phyloP scores from a whole-genome alignment of 2,797 vertebrate genomes.

The Otolemur crassicaudatus region DNA sequence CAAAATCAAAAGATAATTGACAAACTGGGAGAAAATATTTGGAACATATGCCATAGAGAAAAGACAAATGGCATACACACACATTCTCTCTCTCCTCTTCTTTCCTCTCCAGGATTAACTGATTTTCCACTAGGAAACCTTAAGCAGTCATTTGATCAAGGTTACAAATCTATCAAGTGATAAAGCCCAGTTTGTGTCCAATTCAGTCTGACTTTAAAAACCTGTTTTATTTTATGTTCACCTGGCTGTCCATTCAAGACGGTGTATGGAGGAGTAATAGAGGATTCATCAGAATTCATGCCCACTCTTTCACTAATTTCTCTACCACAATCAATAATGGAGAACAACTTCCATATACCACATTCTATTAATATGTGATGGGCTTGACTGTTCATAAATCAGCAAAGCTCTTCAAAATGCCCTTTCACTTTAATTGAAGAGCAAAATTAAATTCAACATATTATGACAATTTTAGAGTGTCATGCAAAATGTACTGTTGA shows the following conservation, averaged over 20 bases:
- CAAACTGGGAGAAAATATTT: not conserved
- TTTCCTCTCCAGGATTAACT: not conserved
- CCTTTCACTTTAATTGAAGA: conserved; percentile 29
- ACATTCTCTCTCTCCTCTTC: not conserved
- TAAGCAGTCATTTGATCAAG: not conserved
- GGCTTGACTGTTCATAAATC: not conserved
- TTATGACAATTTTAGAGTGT: not conserved
- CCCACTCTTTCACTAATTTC: not conserved
- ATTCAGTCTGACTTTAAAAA: not conserved
- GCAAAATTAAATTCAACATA: not conserved
- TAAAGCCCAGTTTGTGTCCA: not conserved
- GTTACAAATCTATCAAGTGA: not conserved
- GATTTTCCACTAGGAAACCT: not conserved
- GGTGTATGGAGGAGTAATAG: not conserved
- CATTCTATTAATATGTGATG: not conserved
- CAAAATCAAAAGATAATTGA: not conserved
- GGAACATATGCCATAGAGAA: not conserved
- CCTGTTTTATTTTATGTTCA: not conserved
- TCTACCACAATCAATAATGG: not conserved
- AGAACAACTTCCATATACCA: not conserved
- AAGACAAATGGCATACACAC: not conserved
- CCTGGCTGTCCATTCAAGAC: not conserved
- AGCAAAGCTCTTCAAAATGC: not conserved
- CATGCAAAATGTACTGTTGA: not conserved
- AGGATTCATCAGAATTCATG: not conserved